A percentile compares a stretch with the other conserved stretches of the same genome.
phyloP scores from a whole-genome alignment of 2,797 vertebrate genomes.

The Typhlichthys eigenmanni region DNA sequence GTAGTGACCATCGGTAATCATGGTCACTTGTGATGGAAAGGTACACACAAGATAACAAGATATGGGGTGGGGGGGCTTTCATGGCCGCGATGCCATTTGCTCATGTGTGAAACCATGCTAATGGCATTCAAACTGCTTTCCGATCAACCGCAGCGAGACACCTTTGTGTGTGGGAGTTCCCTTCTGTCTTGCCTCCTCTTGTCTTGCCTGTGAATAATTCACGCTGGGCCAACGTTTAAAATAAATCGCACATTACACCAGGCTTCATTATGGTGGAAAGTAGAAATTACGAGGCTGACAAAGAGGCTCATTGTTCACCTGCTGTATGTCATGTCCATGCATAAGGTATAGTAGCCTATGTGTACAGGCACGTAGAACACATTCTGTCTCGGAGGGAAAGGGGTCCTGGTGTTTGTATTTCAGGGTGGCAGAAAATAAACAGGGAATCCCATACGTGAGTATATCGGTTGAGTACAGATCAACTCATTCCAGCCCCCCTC shows the following conservation, averaged over 20 bases:
- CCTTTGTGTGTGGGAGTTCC: constrained; percentile 11
- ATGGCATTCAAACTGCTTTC: constrained; percentile 62
- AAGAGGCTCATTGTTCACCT: constrained; percentile 12
- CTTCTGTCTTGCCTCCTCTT: constrained; percentile 19
- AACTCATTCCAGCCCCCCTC: too few relatives aligned
- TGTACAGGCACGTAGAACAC: constrained; percentile 6
- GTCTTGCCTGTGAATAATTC: constrained; percentile 53
- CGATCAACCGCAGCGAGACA: constrained; percentile 55
- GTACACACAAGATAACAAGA: too few relatives aligned
- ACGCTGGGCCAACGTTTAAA: constrained; percentile 44
- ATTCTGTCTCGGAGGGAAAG: not conserved
- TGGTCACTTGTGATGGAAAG: too few relatives aligned
- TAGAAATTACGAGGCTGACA: not conserved
- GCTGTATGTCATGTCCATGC: not conserved
- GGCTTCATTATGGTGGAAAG: constrained; percentile 24
- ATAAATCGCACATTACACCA: constrained; percentile 55
- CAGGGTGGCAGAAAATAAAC: constrained; percentile 27
- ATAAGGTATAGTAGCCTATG: not conserved
- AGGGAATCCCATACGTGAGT: constrained; percentile 25
- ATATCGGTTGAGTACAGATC: too few relatives aligned
- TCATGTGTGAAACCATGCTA: constrained; percentile 57
- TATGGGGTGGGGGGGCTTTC: constrained; percentile 26
- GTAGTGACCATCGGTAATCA: too few relatives aligned
- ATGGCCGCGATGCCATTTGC: constrained; percentile 44
- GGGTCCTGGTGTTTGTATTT: constrained; percentile 21